These are phyloP conservation scores for Cnemophilus loriae DNA, from an alignment of 2,113 vertebrate genomes.

Conservation along the genomic window DNA sequence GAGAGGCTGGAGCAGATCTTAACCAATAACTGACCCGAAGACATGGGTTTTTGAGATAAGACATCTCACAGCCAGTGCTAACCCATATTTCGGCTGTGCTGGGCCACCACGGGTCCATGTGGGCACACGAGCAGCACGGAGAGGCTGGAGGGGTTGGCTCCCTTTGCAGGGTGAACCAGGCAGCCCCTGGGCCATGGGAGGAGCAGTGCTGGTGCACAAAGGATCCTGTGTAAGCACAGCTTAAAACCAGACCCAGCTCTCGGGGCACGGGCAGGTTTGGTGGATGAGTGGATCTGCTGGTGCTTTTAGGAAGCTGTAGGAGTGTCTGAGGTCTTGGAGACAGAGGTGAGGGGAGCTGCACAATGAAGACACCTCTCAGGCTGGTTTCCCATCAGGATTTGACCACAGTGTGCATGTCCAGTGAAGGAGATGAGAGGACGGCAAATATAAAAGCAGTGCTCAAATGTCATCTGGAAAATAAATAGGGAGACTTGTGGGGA, in stretches of 20 bases:
- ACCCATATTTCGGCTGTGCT: accelerated
- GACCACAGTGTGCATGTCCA: background rate
- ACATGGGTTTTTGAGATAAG: background rate
- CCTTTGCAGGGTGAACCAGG: background rate
- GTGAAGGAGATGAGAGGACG: background rate
- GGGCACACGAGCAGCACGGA: background rate
- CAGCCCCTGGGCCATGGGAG: accelerated
- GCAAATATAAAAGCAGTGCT: background rate
- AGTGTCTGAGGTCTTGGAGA: background rate
- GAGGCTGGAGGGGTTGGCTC: background rate
- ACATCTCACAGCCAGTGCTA: background rate
- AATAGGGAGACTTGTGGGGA: background rate
- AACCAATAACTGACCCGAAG: background rate
- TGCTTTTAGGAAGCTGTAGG: background rate
- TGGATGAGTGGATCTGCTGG: background rate
- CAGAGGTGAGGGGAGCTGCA: background rate
- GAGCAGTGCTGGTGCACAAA: background rate
- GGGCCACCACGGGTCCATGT: accelerated
- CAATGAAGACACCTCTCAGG: background rate
- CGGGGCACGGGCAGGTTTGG: background rate
- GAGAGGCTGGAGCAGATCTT: background rate
- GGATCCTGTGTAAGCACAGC: background rate
- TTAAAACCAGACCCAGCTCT: background rate
- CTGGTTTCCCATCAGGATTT: background rate
- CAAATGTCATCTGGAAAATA: background rate